Evolutionary conservation across 2,888 invertebrate genomes (phyloP), one percentile per base, ranked within the genome.

Genomic region (Thecocarcelia acutangulata): DNA sequence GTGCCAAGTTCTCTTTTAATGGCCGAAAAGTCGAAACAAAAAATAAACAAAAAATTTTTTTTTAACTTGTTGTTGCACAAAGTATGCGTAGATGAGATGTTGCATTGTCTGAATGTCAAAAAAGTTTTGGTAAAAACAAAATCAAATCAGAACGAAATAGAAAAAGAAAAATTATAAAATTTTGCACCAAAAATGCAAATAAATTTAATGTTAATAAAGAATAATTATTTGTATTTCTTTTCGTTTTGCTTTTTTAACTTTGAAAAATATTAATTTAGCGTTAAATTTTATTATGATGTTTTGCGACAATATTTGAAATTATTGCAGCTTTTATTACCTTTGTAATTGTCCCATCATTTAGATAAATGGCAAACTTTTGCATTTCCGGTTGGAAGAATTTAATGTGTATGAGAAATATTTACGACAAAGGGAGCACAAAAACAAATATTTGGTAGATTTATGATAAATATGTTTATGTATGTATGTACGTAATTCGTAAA

Each of bases 201-300:
- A 33, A 12, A 68, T 33, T 68, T 58, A 50, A 58, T 68, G n/a
- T 13, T 42, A 50, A 50, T 58, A 48, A 21, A 48, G 33, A 42
- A 9, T 15, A 42, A 52, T 33, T 28, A 48, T 11, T 44, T 64
- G 15, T 33, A 37, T 59, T 44, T 64, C 21, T 33, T 44, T 59
- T 58, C 46, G 73, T 74, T 74, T 74, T 74, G 61, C 46, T 48
- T 44, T 66, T 70, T 64, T 44, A 61, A 56, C 40, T 77, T 64
- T 72, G 50, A 58, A 69, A 82, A 78, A 42, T 69, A 78, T 82
- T 82, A 82, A 82, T 82, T 78, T 68, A 78, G 78, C 82, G 70
- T 82, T 75, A 66, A 82, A 82, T 82, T 82, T 77, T 74, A 52
- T 9, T 64, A 46, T 74, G 59, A 70, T 59, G 46, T 68, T 56